These are phyloP conservation scores for Lepus europaeus DNA, from an alignment of 2,113 vertebrate species.

Conservation along the genomic window DNA sequence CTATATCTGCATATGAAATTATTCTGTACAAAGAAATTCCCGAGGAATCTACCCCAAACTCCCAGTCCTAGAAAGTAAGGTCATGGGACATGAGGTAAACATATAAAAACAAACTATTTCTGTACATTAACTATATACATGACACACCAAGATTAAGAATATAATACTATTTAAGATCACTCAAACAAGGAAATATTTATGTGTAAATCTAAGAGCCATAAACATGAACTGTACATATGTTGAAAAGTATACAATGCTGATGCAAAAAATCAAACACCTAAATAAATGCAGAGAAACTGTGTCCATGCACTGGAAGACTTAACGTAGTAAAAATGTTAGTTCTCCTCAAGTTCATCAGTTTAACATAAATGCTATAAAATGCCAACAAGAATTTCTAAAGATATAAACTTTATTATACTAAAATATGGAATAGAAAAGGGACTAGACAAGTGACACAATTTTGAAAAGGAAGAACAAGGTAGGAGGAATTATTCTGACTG, in stretches of 20 bases:
- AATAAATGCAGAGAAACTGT: background rate
- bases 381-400: background rate
- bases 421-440: background rate
- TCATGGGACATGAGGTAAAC: background rate
- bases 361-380: background rate
- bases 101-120: background rate
- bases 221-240: background rate
- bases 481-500: background rate
- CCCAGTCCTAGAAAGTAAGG: background rate
- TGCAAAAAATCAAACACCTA: background rate
- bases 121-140: background rate
- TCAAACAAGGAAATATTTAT: background rate
- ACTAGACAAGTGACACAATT: background rate
- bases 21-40: conserved; percentile 6
- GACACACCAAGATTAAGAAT: background rate
- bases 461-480: background rate
- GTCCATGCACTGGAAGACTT: background rate
- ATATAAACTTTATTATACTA: background rate
- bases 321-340: background rate
- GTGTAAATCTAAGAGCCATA: background rate
- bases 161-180: background rate
- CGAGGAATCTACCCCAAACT: conserved; percentile 23
- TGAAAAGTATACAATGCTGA: background rate
- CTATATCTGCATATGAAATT: background rate
- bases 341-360: background rate